Evolutionary conservation across 1,140 invertebrate species (phyloP).

Genomic region (Phthorimaea operculella): DNA sequence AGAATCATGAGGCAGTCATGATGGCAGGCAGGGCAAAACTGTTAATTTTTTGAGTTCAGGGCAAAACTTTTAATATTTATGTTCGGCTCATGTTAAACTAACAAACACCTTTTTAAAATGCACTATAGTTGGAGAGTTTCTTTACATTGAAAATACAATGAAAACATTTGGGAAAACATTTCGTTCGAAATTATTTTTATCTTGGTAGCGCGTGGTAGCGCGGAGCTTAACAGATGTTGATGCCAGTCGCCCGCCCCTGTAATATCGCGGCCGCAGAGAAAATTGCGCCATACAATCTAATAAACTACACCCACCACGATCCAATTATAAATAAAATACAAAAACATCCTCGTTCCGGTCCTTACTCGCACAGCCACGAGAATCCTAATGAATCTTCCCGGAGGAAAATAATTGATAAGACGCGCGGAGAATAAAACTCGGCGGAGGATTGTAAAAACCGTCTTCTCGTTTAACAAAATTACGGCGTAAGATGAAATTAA

Average conservation of each 20-base stretch:
- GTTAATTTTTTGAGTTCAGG: no score
- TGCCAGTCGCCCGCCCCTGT: conserved; percentile 8
- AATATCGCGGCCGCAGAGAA: conserved; percentile 24
- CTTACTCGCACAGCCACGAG: not conserved
- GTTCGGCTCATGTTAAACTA: no score
- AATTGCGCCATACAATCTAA: conserved; percentile 34
- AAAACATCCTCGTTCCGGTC: not conserved
- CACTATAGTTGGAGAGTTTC: no score
- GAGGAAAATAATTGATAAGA: not conserved
- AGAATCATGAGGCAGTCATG: no score
- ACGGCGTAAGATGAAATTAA: conserved; percentile 49
- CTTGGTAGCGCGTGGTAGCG: no score
- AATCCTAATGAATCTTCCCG: not conserved
- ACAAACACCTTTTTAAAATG: no score
- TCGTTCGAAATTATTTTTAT: not conserved
- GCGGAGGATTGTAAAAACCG: conserved; percentile 11
- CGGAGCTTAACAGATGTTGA: not conserved
- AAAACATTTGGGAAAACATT: not conserved
- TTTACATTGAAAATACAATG: no score
- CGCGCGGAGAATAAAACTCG: not conserved
- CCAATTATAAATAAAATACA: conserved; percentile 25
- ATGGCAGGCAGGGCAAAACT: no score
- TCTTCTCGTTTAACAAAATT: conserved; percentile 38
- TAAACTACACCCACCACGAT: conserved; percentile 29
- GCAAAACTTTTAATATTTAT: no score